Conservation (phyloP, 1,140 invertebrate species). For the Drosophila willistoni region DNA sequence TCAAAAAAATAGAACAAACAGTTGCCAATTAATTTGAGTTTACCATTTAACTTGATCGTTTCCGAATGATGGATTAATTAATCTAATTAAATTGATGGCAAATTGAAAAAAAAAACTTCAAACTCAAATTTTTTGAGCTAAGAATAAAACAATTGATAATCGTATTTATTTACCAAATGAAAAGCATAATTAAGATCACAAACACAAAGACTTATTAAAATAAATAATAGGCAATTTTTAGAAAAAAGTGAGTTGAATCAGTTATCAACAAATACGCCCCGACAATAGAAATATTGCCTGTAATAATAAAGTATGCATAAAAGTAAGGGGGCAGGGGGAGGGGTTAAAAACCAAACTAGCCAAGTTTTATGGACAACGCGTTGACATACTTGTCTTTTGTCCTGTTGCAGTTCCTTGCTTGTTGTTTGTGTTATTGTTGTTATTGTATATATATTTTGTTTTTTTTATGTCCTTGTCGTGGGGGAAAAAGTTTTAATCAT, state of each 20-base stretch:
- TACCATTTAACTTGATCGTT: too few relatives aligned
- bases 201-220: too few relatives aligned
- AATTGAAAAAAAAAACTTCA: too few relatives aligned
- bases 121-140: too few relatives aligned
- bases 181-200: too few relatives aligned
- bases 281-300: not conserved
- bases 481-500: constrained; percentile 14
- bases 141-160: too few relatives aligned
- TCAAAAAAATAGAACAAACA: too few relatives aligned
- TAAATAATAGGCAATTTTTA: too few relatives aligned
- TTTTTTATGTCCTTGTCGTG: constrained; percentile 26
- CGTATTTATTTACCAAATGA: too few relatives aligned
- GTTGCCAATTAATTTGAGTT: too few relatives aligned
- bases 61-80: too few relatives aligned
- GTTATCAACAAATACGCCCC: not conserved
- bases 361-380: constrained; percentile 57
- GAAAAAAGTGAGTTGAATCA: not conserved
- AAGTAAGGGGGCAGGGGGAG: not conserved
- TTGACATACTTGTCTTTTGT: constrained; percentile 50
- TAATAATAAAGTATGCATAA: not conserved
- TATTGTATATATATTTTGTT: not conserved
- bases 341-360: constrained; percentile 13
- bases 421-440: constrained; percentile 2
- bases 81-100: too few relatives aligned
- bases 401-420: constrained; percentile 17